phyloP scores from a whole-genome alignment of 2,888 invertebrate genomes.

The Pharmacophagus antenor region DNA sequence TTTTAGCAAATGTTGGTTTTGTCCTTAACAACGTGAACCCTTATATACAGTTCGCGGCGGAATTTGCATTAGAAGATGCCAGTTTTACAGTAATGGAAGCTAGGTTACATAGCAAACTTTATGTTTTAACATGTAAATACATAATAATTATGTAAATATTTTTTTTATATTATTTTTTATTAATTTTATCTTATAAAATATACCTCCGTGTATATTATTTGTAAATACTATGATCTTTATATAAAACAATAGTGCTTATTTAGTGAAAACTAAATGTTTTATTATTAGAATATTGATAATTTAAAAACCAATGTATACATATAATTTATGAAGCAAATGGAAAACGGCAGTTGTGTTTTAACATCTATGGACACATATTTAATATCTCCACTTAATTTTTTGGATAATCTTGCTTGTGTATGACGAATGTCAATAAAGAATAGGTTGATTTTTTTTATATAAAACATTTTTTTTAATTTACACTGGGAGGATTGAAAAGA shows the following conservation, averaged over 20 bases:
- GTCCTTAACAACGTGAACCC: constrained; percentile 22
- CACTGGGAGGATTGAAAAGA: too few relatives aligned
- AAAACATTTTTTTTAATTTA: too few relatives aligned
- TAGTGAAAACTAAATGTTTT: too few relatives aligned
- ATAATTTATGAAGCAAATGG: neutral
- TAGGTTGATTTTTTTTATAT: too few relatives aligned
- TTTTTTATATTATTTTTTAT: neutral
- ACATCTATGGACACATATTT: too few relatives aligned
- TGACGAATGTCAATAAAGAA: too few relatives aligned
- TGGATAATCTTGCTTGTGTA: too few relatives aligned
- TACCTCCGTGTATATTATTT: too few relatives aligned
- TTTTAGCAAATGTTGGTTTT: constrained; percentile 28
- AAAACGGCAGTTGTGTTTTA: too few relatives aligned
- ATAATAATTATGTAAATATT: neutral
- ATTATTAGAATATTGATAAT: neutral
- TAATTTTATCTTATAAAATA: too few relatives aligned
- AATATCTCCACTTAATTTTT: too few relatives aligned
- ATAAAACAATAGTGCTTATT: too few relatives aligned
- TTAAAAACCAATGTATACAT: neutral
- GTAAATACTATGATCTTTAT: neutral
- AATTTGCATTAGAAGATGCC: constrained; percentile 20
- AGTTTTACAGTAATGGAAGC: neutral
- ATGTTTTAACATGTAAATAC: neutral
- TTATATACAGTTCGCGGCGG: constrained; percentile 9
- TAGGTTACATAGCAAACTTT: neutral